phyloP scores from a whole-genome alignment of 2,113 vertebrate genomes.

The Oryzias celebensis region DNA sequence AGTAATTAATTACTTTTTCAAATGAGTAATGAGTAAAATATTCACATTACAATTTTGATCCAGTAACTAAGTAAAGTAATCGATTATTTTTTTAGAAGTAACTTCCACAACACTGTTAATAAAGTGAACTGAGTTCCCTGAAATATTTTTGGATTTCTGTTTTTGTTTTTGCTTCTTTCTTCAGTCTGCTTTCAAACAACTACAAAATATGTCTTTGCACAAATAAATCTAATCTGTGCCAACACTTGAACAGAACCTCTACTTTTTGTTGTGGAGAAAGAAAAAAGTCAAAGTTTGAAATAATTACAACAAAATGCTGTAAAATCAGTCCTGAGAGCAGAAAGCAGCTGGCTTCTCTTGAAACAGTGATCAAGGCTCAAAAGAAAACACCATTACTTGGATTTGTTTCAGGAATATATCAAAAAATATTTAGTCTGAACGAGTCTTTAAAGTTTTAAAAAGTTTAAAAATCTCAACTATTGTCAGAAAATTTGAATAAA shows the following conservation, averaged over 20 bases:
- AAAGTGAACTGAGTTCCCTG: too few species aligned
- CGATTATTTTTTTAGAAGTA: too few species aligned
- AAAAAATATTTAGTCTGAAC: not conserved
- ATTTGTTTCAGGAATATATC: slow-evolving; percentile 7
- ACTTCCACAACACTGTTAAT: too few species aligned
- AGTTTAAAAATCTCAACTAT: not conserved
- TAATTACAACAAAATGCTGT: slow-evolving; percentile 6
- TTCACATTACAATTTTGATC: too few species aligned
- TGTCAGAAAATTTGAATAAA: not conserved
- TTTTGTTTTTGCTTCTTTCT: too few species aligned
- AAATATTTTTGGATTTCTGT: too few species aligned
- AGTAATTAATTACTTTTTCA: too few species aligned
- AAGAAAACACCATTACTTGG: slow-evolving; percentile 10
- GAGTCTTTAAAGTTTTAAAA: not conserved
- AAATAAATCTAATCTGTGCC: slow-evolving; percentile 12
- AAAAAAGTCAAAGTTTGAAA: slow-evolving; percentile 7
- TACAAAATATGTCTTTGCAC: not conserved
- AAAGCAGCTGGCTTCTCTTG: slow-evolving; percentile 28
- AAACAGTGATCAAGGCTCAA: slow-evolving; percentile 12
- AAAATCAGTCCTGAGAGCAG: not conserved
- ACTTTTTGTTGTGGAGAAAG: not conserved
- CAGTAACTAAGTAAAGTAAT: too few species aligned
- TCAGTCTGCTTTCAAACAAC: not conserved
- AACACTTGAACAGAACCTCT: not conserved
- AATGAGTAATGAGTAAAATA: too few species aligned